A percentile compares a stretch with the other conserved stretches of the same genome.
phyloP scores from a whole-genome alignment of 2,113 vertebrate genomes.

The Calonectris borealis region DNA sequence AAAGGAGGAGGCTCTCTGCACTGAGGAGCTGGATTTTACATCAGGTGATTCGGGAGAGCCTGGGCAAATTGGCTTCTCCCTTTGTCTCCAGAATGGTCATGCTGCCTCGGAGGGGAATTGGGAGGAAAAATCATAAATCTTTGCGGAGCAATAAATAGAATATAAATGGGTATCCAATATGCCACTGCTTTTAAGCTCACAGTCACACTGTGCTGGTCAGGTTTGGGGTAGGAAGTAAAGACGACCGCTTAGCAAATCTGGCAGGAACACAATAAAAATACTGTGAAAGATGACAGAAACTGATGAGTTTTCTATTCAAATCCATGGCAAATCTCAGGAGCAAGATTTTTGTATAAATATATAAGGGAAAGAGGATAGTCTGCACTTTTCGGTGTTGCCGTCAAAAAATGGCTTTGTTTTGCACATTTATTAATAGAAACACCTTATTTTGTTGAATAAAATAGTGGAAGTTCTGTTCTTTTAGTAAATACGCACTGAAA shows the following conservation, averaged over 20 bases:
- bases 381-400: not conserved
- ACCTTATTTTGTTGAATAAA: not conserved
- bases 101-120: not conserved
- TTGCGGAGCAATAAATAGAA: conserved; percentile 57
- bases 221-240: conserved; percentile 38
- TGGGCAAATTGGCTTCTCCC: not conserved
- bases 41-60: not conserved
- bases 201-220: conserved; percentile 31
- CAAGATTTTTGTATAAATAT: not conserved
- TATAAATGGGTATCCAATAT: conserved; percentile 63
- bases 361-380: not conserved
- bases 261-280: conserved; percentile 51
- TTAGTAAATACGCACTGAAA: not conserved
- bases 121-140: conserved; percentile 63
- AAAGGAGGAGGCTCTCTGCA: not conserved
- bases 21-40: conserved; percentile 43
- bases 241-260: not conserved
- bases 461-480: not conserved
- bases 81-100: conserved; percentile 27
- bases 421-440: not conserved
- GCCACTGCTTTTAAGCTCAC: conserved; percentile 43
- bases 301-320: conserved; percentile 45
- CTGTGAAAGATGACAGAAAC: conserved; percentile 17
- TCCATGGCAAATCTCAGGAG: not conserved
- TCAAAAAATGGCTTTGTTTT: not conserved